These are phyloP conservation scores for Atherinosoma microstoma DNA, from an alignment of 2,797 vertebrate genomes.

Conservation along the genomic window DNA sequence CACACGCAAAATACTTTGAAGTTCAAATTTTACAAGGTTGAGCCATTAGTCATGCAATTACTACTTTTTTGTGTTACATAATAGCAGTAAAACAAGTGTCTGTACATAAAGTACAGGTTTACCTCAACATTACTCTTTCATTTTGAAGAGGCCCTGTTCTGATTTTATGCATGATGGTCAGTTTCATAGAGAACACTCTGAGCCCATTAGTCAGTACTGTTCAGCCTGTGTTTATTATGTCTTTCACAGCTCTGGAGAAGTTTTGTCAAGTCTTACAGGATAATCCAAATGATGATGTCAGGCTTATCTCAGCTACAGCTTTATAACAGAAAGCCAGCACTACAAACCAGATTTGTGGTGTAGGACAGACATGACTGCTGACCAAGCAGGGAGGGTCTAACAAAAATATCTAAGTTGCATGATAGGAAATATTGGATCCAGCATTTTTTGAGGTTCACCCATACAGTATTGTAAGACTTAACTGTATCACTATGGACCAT, in stretches of 20 bases:
- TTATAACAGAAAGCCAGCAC: conserved; percentile 3
- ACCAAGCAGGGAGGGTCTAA: conserved; percentile 21
- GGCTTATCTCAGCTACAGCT: conserved; percentile 21
- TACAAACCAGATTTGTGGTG: conserved; percentile 7
- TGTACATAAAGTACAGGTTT: background rate
- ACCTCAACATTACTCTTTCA: background rate
- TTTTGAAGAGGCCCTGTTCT: background rate
- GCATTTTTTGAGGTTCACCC: background rate
- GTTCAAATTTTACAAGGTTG: conserved; percentile 10
- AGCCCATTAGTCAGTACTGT: conserved; percentile 1
- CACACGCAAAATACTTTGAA: conserved; percentile 24
- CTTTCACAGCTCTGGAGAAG: background rate
- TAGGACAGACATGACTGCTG: conserved; percentile 11
- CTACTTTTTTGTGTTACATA: conserved; percentile 31
- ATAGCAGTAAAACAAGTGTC: conserved; percentile 10
- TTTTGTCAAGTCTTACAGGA: conserved; percentile 24
- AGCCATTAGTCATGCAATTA: conserved; percentile 20
- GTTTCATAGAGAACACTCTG: background rate
- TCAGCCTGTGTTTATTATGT: conserved; percentile 15
- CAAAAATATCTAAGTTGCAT: conserved; percentile 23
- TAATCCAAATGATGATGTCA: conserved; percentile 31
- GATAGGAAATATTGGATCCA: conserved; percentile 14
- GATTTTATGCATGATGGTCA: background rate
- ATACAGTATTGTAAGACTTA: background rate
- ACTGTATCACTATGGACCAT: background rate